Evolutionary conservation across 2,113 vertebrate species (phyloP).

Genomic region (Corythoichthys haematopterus): DNA sequence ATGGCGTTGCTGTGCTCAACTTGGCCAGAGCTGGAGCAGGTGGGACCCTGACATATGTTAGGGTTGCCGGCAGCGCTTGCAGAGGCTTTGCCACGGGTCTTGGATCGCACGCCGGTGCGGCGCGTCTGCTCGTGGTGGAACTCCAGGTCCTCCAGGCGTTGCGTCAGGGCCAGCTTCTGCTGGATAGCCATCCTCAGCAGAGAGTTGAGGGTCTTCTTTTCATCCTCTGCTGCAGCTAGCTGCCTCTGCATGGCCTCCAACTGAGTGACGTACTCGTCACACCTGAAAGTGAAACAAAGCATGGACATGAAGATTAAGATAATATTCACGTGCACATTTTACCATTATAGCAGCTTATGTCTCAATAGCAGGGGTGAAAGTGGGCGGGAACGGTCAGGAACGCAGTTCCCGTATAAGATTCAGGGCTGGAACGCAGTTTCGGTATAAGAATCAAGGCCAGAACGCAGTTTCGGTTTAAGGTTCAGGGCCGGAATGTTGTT

Average conservation of each 20-base stretch:
- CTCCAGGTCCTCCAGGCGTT: conserved; percentile 94
- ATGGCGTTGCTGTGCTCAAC: conserved; percentile 60
- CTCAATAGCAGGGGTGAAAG: background rate
- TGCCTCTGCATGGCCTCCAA: conserved; percentile 97
- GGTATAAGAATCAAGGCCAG: no score
- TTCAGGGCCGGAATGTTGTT: no score
- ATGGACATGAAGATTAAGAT: background rate
- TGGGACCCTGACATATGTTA: conserved; percentile 87
- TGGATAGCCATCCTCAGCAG: conserved; percentile 97
- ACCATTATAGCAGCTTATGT: background rate
- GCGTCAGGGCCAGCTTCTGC: conserved; percentile 96
- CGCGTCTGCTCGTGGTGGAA: conserved; percentile 88
- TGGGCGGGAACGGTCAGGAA: no score
- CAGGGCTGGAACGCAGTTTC: no score
- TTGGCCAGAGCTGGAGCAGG: conserved; percentile 76
- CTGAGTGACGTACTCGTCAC: conserved; percentile 95
- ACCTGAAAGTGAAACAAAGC: conserved; percentile 67
- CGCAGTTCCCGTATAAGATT: no score
- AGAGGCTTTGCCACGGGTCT: conserved; percentile 57
- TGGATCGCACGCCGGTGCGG: conserved; percentile 76
- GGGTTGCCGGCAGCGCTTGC: conserved; percentile 66
- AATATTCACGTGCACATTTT: background rate
- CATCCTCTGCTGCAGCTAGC: conserved; percentile 91
- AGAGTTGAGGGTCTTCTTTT: conserved; percentile 98
- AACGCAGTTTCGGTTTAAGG: no score